Base-by-base conservation (phyloP, 1,140 invertebrate genomes). In the Sogatella furcifera region DNA sequence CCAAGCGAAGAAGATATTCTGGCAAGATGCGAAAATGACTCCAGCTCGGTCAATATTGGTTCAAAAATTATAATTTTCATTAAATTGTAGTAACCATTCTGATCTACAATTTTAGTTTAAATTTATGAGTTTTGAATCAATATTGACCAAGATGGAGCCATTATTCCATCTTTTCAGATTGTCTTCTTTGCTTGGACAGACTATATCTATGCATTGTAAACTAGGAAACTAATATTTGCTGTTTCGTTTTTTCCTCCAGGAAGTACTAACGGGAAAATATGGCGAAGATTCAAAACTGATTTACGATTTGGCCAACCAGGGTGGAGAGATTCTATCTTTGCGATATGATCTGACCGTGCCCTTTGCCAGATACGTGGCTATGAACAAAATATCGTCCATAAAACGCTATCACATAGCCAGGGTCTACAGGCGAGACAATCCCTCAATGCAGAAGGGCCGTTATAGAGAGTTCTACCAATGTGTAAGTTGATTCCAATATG, bases 401-500 rank as follows among this genome's bases (percentile, higher is more conserved):
- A 99, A 98, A 74, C 80, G 95, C 55, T 95, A 95, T 72, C 92
- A 95, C 67, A 93, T 96, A 63, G 91, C 88, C 17, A 95, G 95
- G 77, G 97, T 99, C 6, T 99, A 99, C 72, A 80, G 97, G 59
- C 80, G 97, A 68, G 97, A 99, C 74, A 97, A 98, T 76, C 97
- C 97, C 5, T 87, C 94, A 0, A 97, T 98, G 81, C 91, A 92
- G 0, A 87, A 86, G 77, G 97, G 97, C 28, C 81, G 97, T 65
- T 99, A 94, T 72, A 80, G 97, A 59, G 97, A 99, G 73, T 99
- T 99, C 78, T 98, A 96, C 77, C 97, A 99, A 78, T 99, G 97
- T 82, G 93, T 97, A 82, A 87, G 90, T 89, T 59, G 43, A 57
- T 31, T 56, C 5, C 5, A 5, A 14, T 2, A 2, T 41, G 2